Base-by-base conservation (phyloP, 1,140 invertebrate genomes). In the Saccostrea cuccullata region DNA sequence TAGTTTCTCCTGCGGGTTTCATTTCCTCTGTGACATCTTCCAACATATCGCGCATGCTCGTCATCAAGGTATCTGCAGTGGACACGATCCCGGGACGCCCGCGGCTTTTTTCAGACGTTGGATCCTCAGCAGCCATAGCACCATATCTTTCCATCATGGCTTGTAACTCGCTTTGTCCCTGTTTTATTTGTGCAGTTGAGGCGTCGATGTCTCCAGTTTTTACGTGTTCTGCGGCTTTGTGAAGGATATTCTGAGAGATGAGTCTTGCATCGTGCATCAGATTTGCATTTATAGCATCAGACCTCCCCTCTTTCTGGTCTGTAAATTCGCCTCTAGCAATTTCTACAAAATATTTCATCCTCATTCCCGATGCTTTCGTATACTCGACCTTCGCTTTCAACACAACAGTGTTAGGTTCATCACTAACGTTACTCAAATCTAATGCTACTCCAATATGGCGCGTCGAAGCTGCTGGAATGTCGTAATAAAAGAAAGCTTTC, bases 401-500 rank as follows among this genome's bases (percentile, higher is more conserved):
- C 55, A 90, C 86, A 55, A 90, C 88, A 1, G 89, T 86, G 55
- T 91, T 83, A 1, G 26, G n/a, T 8, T 90, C 82, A 20, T 84
- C 82, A 20, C 64, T 15, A 17, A 73, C 82, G 12, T 58, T 56
- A 2, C 77, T 60, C 40, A 91, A n/a, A 64, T 90, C 84, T 20
- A 90, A n/a, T 1, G 77, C 88, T 6, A 93, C 70, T 11, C 90
- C 89, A 55, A 93, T 90, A 36, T 92, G 92, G 30, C 89, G 90
- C 20, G 89, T 73, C 20, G 88, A 89, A 55, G 90, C 91, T 0
- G 90, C 90, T 12, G 89, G 89, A 55, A 93, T 89, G 70, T 93
- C 93, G 67, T 93, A 92, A 55, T 92, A 87, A 55, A 92, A 93
- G 67, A 90, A 93, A 2, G 88, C 88, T 84, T 90, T 91, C 17